Evolutionary conservation across 35 echinoderm and acorn worm genomes (phyloP).

Genomic region (Strongylocentrotus purpuratus): DNA sequence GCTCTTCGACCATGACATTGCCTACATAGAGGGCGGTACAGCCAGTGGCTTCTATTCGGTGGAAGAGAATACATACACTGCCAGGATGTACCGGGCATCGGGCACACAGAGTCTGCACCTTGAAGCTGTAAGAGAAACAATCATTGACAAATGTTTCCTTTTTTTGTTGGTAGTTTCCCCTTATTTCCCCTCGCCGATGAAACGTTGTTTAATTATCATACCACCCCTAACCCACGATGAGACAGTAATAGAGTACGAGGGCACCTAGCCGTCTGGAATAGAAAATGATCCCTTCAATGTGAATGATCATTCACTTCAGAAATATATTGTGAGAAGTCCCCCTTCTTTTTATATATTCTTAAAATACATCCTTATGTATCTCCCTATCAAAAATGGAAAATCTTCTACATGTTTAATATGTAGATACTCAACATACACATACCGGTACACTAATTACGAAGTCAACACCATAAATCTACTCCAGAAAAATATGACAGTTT

Average conservation of each 20-base stretch:
- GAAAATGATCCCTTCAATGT: too few relatives aligned
- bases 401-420: neutral
- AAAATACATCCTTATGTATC: too few relatives aligned
- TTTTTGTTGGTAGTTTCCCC: neutral
- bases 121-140: constrained; percentile 72
- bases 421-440: too few relatives aligned
- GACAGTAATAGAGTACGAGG: too few relatives aligned
- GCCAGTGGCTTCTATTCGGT: constrained; percentile 89
- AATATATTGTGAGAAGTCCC: too few relatives aligned
- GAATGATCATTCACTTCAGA: too few relatives aligned
- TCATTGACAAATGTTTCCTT: neutral
- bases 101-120: constrained; percentile 85
- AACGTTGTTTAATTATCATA: too few relatives aligned
- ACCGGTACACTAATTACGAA: too few relatives aligned
- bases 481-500: neutral
- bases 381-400: neutral
- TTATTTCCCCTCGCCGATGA: too few relatives aligned
- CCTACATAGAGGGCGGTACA: constrained; percentile 97
- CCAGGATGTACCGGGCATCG: constrained; percentile 85
- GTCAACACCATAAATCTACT: neutral
- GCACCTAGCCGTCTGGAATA: too few relatives aligned
- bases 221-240: too few relatives aligned
- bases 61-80: constrained; percentile 69
- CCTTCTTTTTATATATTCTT: too few relatives aligned
- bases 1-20: constrained; percentile 77